Evolutionary conservation across 2,113 vertebrate genomes (phyloP).

Genomic region (Antechinus stuartii): DNA sequence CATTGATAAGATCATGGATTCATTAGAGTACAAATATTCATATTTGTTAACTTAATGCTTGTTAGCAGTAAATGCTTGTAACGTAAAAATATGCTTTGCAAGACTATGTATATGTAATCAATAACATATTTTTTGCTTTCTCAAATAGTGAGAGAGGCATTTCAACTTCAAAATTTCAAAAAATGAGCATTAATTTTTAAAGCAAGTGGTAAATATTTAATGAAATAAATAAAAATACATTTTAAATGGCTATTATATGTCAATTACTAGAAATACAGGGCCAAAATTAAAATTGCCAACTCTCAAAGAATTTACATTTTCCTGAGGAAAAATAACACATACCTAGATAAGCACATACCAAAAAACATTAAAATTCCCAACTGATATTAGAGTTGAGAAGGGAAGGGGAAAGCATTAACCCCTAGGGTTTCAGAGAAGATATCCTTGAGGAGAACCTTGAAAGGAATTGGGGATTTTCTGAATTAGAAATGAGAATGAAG

Average conservation of each 20-base stretch:
- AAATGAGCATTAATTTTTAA: background rate
- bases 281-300: background rate
- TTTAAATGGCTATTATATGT: background rate
- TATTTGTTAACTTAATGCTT: background rate
- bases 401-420: background rate
- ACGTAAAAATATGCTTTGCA: background rate
- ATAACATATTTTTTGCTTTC: background rate
- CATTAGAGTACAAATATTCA: background rate
- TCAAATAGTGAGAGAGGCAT: background rate
- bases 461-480: background rate
- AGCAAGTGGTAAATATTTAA: background rate
- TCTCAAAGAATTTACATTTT: background rate
- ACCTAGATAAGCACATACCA: background rate
- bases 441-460: background rate
- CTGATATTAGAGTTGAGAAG: background rate
- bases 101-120: background rate
- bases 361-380: background rate
- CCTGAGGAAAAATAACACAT: background rate
- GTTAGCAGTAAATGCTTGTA: background rate
- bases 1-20: background rate
- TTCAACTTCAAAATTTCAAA: background rate
- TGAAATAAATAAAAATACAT: background rate
- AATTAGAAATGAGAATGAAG: background rate
- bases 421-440: background rate
- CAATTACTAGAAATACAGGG: background rate